Evolutionary conservation across 2,113 vertebrate species (phyloP), one percentile per base, ranked within the genome.

Genomic region (Dissostichus mawsoni): DNA sequence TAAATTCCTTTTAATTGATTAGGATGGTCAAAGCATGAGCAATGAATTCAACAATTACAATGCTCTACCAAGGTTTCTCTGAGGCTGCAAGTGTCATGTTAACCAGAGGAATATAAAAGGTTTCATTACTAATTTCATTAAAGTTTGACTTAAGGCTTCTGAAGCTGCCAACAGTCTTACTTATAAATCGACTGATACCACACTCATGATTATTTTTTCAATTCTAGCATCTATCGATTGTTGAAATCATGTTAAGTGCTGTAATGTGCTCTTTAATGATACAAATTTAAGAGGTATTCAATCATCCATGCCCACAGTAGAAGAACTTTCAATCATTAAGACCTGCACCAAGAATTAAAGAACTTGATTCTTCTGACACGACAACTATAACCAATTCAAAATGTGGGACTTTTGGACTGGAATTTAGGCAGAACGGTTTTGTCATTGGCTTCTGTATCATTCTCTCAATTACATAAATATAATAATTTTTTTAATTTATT

Each of bases 1-100:
- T 88, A 81, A 56, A 75, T 81, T 75, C 66, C 77, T 85, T 89
- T 86, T 87, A 76, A 86, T 91, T 90, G 84, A 93, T 90, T 72
- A 62, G 57, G 68, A 78, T 70, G 53, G 62, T 79, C 63, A 41
- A 72, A 78, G 81, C 77, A 80, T 69, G 68, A 72, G 74, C 44
- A 80, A 20, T 79, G 74, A 85, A 81, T 57, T 72, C 29, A 18
- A 61, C 29, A 50, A 79, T 47, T 58, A 44, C 29, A 57, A 53
- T 51, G 36, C 11, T 62, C 48, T 8, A 33, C 63, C 0, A 7
- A 67, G 74, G 50, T 77, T 89, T 85, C 66, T 55, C 67, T 84
- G 18, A 59, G 18, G 23, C 47, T 50, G 67, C 16, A 29, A 55
- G 8, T 71, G 45, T 18, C 69, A 56, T 56, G 45, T 58, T 74